A percentile compares a stretch with the other conserved stretches of the same genome.
phyloP scores from a whole-genome alignment of 2,888 invertebrate genomes.

The Pyralis farinalis region DNA sequence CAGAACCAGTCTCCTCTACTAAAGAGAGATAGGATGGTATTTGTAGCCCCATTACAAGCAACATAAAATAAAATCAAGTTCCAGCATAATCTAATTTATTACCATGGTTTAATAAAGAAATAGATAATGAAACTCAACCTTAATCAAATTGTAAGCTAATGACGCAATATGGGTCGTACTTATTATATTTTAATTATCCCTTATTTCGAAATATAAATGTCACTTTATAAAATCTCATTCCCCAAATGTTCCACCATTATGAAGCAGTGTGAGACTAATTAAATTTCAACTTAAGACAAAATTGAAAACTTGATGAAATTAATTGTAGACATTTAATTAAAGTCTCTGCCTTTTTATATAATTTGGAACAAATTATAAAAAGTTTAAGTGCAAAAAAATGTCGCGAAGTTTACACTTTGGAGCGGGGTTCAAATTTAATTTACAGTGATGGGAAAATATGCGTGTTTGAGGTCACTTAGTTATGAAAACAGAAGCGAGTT shows the following conservation, averaged over 20 bases:
- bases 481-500: neutral
- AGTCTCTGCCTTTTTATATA: slow-evolving; percentile 21
- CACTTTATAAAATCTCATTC: slow-evolving; percentile 24
- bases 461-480: neutral
- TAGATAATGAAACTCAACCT: neutral
- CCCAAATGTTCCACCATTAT: slow-evolving; percentile 27
- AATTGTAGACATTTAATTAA: slow-evolving; percentile 41
- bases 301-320: slow-evolving; percentile 34
- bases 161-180: slow-evolving; percentile 79
- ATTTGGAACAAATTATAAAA: slow-evolving; percentile 1
- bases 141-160: neutral
- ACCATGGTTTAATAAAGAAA: no score
- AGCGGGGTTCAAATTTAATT: neutral
- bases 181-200: slow-evolving; percentile 9
- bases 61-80: no score
- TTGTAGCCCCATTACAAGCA: no score
- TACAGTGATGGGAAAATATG: neutral
- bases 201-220: neutral
- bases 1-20: no score
- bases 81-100: no score
- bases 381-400: neutral
- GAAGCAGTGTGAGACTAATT: slow-evolving; percentile 28
- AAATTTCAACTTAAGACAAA: slow-evolving; percentile 28
- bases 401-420: neutral
- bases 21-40: no score